Evolutionary conservation across 2,888 invertebrate genomes (phyloP).

Genomic region (Brachyptera putata): DNA sequence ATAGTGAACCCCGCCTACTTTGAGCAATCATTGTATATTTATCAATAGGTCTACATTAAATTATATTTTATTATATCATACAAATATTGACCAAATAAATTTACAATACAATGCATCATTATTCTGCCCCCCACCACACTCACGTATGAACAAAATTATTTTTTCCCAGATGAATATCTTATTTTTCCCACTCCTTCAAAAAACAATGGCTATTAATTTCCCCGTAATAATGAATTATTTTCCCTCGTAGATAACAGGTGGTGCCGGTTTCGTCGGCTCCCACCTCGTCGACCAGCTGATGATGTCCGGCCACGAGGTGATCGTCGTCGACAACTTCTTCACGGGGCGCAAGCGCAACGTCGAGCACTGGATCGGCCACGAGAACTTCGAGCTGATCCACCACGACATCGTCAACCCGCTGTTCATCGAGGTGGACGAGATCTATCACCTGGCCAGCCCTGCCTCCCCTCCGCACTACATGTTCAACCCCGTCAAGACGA

Average conservation of each 20-base stretch:
- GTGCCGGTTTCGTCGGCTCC: constrained; percentile 98
- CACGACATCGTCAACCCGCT: constrained; percentile 98
- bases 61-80: no score
- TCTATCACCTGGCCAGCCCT: constrained; percentile 97
- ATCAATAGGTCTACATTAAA: no score
- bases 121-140: no score
- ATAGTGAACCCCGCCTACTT: no score
- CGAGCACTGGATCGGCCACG: constrained; percentile 98
- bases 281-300: constrained; percentile 94
- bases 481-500: constrained; percentile 99
- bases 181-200: no score
- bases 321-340: constrained; percentile 97
- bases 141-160: no score
- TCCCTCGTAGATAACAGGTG: constrained; percentile 88
- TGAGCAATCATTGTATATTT: no score
- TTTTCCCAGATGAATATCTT: no score
- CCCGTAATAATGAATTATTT: no score
- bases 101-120: no score
- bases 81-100: no score
- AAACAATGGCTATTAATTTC: no score
- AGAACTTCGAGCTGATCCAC: constrained; percentile 97
- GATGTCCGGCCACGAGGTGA: constrained; percentile 93
- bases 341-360: constrained; percentile 96
- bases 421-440: constrained; percentile 95
- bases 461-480: constrained; percentile 99